Conservation (phyloP, 2,797 vertebrate genomes). For the Distichodus sexfasciatus region DNA sequence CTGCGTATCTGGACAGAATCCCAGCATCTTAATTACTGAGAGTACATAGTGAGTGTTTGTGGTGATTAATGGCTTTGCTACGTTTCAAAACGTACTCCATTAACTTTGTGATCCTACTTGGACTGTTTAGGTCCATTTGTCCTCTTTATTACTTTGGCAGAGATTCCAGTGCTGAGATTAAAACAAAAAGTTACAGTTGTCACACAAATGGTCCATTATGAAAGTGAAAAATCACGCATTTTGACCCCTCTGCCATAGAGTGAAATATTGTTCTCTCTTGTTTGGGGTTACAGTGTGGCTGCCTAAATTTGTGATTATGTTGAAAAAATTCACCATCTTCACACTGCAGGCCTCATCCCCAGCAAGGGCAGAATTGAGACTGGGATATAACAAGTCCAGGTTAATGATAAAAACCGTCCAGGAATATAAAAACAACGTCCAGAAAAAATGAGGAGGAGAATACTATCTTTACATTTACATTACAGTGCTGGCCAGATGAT, state of each 20-base stretch:
- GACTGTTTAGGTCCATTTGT: not conserved
- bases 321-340: no score
- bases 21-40: not conserved
- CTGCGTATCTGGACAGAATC: not conserved
- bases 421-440: not conserved
- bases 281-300: no score
- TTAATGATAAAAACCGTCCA: not conserved
- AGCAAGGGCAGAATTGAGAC: not conserved
- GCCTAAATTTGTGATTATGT: no score
- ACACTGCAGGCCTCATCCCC: no score
- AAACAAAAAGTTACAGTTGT: not conserved
- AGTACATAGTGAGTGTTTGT: conserved; percentile 12
- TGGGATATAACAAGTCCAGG: not conserved
- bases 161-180: conserved; percentile 1
- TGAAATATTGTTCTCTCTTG: no score
- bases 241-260: no score
- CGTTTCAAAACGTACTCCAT: not conserved
- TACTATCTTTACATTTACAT: not conserved
- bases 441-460: not conserved
- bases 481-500: not conserved
- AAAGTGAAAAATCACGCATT: no score
- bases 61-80: not conserved
- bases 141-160: not conserved
- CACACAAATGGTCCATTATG: not conserved
- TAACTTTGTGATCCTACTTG: not conserved